Conservation (phyloP, 2,113 vertebrate genomes). For the Engystomops pustulosus region DNA sequence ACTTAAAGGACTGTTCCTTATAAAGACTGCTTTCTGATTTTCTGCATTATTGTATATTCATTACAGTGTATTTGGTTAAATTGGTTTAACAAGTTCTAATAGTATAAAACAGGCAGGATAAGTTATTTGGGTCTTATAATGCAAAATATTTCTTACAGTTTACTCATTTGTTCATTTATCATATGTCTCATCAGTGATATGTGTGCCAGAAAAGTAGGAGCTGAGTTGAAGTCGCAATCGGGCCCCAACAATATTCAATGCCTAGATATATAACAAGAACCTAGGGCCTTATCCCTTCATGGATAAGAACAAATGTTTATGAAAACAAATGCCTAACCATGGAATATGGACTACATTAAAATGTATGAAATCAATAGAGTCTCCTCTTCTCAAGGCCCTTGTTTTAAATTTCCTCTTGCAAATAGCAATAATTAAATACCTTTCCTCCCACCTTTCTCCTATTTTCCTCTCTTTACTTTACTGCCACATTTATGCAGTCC, state of each 20-base stretch:
- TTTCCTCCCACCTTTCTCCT: too few relatives aligned
- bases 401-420: too few relatives aligned
- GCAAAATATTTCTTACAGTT: not conserved
- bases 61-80: not conserved
- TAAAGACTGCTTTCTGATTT: not conserved
- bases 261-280: not conserved
- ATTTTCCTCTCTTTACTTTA: too few relatives aligned
- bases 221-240: not conserved
- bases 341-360: not conserved
- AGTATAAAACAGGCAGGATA: not conserved
- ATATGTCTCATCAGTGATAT: not conserved
- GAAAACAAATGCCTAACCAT: not conserved
- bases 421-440: too few relatives aligned
- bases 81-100: not conserved
- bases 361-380: not conserved
- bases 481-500: too few relatives aligned
- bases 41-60: not conserved
- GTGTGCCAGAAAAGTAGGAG: not conserved
- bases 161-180: not conserved
- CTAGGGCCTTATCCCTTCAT: slow-evolving; percentile 3
- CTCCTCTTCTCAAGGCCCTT: too few relatives aligned
- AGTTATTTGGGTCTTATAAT: not conserved
- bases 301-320: slow-evolving; percentile 4
- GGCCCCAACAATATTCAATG: not conserved
- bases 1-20: not conserved